phyloP scores from a whole-genome alignment of 2,113 vertebrate genomes.

The Tinamus guttatus region DNA sequence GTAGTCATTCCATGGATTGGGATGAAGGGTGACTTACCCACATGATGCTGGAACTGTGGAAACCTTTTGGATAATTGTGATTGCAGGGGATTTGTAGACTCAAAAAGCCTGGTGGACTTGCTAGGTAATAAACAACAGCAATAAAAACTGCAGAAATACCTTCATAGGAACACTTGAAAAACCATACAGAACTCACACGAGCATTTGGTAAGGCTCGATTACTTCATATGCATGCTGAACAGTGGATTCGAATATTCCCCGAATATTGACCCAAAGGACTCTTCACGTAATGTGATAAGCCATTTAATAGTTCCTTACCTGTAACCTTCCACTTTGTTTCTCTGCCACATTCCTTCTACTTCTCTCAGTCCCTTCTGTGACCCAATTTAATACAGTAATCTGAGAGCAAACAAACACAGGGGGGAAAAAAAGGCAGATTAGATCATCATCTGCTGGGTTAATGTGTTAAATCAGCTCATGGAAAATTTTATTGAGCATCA shows the following conservation, averaged over 20 bases:
- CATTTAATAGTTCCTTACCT: neutral
- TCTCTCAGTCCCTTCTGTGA: neutral
- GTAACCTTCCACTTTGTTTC: neutral
- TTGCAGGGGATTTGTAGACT: neutral
- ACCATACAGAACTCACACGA: neutral
- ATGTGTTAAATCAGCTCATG: neutral
- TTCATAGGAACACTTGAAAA: neutral
- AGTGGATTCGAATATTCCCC: neutral
- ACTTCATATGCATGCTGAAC: neutral
- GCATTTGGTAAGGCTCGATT: conserved; percentile 40
- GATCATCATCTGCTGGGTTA: neutral
- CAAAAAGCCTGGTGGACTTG: neutral
- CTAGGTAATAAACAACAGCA: conserved; percentile 52
- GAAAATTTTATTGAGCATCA: neutral
- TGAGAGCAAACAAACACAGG: neutral
- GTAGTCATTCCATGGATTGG: neutral
- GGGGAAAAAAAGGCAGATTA: neutral
- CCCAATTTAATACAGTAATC: neutral
- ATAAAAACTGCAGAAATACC: conserved; percentile 59
- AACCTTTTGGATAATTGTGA: neutral
- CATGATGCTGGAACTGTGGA: neutral
- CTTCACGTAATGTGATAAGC: neutral
- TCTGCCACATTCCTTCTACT: neutral
- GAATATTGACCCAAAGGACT: neutral
- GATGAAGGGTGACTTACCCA: neutral